phyloP scores from a whole-genome alignment of 2,113 vertebrate genomes.

The Trochalopteron elliotii region DNA sequence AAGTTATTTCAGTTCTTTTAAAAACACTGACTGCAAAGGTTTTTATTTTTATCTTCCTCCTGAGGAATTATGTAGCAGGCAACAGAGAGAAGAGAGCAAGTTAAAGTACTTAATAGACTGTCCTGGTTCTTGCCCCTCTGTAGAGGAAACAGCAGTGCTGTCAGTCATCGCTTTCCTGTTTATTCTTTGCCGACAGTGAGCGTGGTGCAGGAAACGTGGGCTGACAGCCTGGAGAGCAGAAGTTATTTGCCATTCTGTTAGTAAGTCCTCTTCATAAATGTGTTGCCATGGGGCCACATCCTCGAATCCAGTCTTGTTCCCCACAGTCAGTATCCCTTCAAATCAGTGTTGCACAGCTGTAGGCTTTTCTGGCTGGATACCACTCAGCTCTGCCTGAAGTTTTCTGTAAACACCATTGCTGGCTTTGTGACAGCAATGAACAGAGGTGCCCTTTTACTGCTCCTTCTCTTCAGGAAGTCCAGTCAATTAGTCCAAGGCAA shows the following conservation, averaged over 20 bases:
- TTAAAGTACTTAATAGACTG: neutral
- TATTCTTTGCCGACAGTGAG: neutral
- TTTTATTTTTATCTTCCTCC: neutral
- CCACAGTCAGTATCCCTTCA: conserved; percentile 37
- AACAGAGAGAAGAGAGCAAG: neutral
- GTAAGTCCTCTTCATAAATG: conserved; percentile 25
- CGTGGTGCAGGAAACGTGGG: neutral
- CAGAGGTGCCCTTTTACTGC: conserved; percentile 79
- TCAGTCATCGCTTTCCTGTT: neutral
- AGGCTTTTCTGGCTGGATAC: conserved; percentile 70
- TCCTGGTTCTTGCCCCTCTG: neutral
- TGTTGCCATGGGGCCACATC: conserved; percentile 31
- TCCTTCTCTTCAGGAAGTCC: conserved; percentile 79
- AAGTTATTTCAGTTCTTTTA: neutral
- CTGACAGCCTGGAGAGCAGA: neutral
- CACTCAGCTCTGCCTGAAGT: conserved; percentile 70
- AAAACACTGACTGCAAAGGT: neutral
- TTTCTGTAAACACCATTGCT: conserved; percentile 80
- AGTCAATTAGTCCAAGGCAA: conserved; percentile 67
- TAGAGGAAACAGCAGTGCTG: neutral
- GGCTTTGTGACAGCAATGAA: conserved; percentile 74
- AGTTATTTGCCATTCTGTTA: neutral
- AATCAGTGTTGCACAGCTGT: conserved; percentile 65
- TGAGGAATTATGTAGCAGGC: neutral
- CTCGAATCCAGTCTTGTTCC: conserved; percentile 54